Evolutionary conservation across 2,888 invertebrate genomes (phyloP), one percentile per base, ranked within the genome.

Genomic region (Rhamphomyia laevipes): DNA sequence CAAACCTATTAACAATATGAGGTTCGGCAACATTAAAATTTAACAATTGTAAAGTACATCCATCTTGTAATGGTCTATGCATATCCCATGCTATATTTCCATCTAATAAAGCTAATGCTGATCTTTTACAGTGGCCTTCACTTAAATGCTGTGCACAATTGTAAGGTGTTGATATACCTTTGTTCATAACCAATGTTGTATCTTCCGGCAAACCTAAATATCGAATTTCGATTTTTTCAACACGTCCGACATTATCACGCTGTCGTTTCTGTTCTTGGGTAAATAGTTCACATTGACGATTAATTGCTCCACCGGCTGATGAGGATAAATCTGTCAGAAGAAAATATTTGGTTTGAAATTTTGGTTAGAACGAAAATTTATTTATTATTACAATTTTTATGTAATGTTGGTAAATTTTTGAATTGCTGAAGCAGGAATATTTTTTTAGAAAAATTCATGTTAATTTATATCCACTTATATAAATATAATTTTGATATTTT

Each of bases 201-300:
- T 84, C 80, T 61, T 86, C 81, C 0, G 86, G 84, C 1, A 78
- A 63, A 0, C 90, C 90, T 56, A 79, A 74, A 64, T 86, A 89
- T 51, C 80, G 77, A 0, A 96, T 86, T 69, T 87, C 80, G 48
- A 96, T 91, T 73, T 96, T 96, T 63, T 95, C 91, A 51, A 96
- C 75, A 61, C 95, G 76, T 1, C 91, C 90, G 11, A 95, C 74
- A 13, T 76, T 72, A 31, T 81, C 78, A 42, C 70, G 64, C 65
- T 94, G 93, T 1, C 84, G 75, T 54, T 80, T 77, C 61, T 81
- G 78, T 65, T 96, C 95, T 40, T 80, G 65, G 4, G 78, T 73
- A 63, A 94, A 96, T 13, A 95, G 63, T 46, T 81, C 76, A 67
- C 80, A 80, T 48, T 82, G 80, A 7, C 21, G 21, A 21, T 27